Conservation (phyloP, 2,113 vertebrate species). For the Solea senegalensis region DNA sequence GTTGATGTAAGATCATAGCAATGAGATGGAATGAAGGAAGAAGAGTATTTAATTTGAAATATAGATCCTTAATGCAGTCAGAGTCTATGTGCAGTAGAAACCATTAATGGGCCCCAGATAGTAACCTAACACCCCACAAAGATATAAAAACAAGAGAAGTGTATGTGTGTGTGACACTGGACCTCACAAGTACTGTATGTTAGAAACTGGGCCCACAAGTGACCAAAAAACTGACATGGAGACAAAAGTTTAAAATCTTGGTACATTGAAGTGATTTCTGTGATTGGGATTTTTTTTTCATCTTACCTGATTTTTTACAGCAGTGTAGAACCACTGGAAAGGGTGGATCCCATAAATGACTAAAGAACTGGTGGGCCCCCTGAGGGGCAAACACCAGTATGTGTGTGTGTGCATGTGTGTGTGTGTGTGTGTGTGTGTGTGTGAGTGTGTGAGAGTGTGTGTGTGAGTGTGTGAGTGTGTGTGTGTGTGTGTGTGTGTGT, state of each 20-base stretch:
- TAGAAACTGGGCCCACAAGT: neutral
- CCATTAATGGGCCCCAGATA: conserved; percentile 1
- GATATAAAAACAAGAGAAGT: neutral
- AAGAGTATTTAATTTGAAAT: neutral
- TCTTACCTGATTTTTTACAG: too few species aligned
- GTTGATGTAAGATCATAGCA: too few species aligned
- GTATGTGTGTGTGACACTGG: neutral
- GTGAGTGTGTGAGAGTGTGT: too few species aligned
- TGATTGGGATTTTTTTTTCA: too few species aligned
- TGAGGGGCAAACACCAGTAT: too few species aligned
- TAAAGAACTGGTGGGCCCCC: too few species aligned
- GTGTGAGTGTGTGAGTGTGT: too few species aligned
- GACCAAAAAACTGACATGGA: conserved; percentile 1
- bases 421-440: too few species aligned
- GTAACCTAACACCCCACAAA: neutral
- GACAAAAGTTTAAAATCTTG: neutral
- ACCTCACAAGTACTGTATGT: conserved; percentile 2
- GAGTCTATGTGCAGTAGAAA: neutral
- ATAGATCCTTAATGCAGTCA: neutral
- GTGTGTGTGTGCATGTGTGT: neutral
- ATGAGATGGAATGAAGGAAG: conserved; percentile 1
- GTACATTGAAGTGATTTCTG: too few species aligned
- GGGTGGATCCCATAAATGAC: too few species aligned
- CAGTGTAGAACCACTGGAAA: too few species aligned
- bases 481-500: too few species aligned